Conservation (phyloP, 2,888 invertebrate species). For the Oligia fasciuncula region DNA sequence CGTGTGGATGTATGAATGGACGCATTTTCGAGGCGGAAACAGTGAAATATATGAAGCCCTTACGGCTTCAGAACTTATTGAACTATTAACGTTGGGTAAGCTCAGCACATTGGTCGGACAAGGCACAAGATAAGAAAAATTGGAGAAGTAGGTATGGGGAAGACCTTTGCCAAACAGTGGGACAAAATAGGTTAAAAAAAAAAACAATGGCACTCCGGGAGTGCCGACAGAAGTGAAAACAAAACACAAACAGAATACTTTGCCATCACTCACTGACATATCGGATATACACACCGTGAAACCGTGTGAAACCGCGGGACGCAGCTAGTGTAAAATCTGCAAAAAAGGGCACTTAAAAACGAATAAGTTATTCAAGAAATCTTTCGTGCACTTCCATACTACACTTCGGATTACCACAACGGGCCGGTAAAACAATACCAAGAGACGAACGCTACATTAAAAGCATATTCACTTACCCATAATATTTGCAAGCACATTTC, state of each 20-base stretch:
- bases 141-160: too few relatives aligned
- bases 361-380: neutral
- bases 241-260: too few relatives aligned
- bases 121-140: too few relatives aligned
- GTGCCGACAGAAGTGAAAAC: too few relatives aligned
- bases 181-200: too few relatives aligned
- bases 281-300: too few relatives aligned
- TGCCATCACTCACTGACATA: too few relatives aligned
- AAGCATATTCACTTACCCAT: slow-evolving; percentile 42
- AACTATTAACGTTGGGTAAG: neutral
- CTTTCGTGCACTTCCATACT: neutral
- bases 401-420: neutral
- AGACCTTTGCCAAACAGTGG: too few relatives aligned
- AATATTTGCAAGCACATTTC: slow-evolving; percentile 46
- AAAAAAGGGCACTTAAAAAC: neutral
- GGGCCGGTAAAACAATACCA: neutral
- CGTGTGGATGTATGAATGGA: too few relatives aligned
- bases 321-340: neutral
- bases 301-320: neutral
- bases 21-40: neutral
- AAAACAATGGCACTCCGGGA: too few relatives aligned
- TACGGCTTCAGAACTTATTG: too few relatives aligned
- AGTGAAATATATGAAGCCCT: too few relatives aligned
- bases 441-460: slow-evolving; percentile 3
- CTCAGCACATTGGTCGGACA: neutral